phyloP scores from a whole-genome alignment of 2,888 invertebrate species.

The Griposia aprilina region DNA sequence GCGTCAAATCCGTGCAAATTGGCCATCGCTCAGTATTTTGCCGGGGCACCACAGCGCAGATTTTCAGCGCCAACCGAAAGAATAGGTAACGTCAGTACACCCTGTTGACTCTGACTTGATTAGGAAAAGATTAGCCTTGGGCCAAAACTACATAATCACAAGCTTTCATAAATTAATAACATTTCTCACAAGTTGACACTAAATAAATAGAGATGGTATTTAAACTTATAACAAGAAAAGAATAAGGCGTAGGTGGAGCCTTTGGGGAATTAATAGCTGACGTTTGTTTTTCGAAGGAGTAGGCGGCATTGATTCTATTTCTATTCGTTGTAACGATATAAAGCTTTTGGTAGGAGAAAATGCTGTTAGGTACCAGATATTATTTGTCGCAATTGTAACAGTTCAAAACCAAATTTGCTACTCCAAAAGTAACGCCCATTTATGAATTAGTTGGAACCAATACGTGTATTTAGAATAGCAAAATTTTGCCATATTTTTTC shows the following conservation, averaged over 20 bases:
- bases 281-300: constrained; percentile 9
- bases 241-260: constrained; percentile 10
- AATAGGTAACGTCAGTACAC: neutral
- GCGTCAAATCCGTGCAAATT: neutral
- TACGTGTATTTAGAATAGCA: too few relatives aligned
- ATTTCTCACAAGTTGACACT: neutral
- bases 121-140: neutral
- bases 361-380: neutral
- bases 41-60: neutral
- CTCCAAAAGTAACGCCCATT: neutral
- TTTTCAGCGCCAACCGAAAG: neutral
- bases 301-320: neutral
- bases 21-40: neutral
- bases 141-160: neutral
- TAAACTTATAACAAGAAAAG: neutral
- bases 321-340: neutral
- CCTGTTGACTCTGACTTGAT: neutral
- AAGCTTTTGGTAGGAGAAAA: neutral
- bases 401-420: neutral
- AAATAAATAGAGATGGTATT: constrained; percentile 5
- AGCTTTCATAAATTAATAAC: neutral
- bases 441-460: neutral
- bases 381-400: neutral
- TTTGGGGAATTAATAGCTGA: constrained; percentile 2
- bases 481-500: too few relatives aligned